Percentiles rank a stretch among this genome's conserved stretches.
Conservation (phyloP, 2,888 invertebrate species). For the Erynnis tages region DNA sequence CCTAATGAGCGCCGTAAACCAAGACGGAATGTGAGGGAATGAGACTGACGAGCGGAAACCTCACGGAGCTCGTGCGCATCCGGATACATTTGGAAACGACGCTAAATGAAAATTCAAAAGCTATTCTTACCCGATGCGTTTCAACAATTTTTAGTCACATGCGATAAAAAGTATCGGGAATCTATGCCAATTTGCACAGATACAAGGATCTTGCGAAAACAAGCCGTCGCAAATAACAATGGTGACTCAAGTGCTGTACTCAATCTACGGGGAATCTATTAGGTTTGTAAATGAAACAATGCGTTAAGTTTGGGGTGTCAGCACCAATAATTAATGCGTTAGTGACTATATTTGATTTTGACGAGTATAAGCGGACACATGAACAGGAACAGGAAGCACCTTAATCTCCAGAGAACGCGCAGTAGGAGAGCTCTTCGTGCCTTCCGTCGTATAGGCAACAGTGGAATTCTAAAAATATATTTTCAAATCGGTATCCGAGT, state of each 20-base stretch:
- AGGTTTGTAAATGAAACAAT: too few relatives aligned
- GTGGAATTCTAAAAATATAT: conserved; percentile 25
- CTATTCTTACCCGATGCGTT: background rate
- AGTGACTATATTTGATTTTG: background rate
- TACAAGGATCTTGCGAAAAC: too few relatives aligned
- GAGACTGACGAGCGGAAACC: conserved; percentile 36
- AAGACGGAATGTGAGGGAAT: conserved; percentile 32
- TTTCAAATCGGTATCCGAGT: too few relatives aligned
- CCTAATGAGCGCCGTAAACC: conserved; percentile 39
- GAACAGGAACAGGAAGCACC: conserved; percentile 31
- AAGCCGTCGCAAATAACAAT: too few relatives aligned
- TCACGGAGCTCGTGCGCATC: conserved; percentile 32
- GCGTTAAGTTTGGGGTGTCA: too few relatives aligned
- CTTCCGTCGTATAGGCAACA: conserved; percentile 21
- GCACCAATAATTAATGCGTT: background rate
- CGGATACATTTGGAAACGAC: conserved; percentile 33
- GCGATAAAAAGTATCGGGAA: too few relatives aligned
- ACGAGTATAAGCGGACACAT: background rate
- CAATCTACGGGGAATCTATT: too few relatives aligned
- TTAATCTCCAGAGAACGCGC: conserved; percentile 30
- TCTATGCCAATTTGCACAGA: too few relatives aligned
- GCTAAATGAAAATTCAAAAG: conserved; percentile 17
- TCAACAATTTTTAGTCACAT: background rate
- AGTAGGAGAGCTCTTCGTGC: conserved; percentile 28
- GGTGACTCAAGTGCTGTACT: too few relatives aligned